Conservation (phyloP, 2,113 vertebrate species). For the Coptodon bakossiorum region DNA sequence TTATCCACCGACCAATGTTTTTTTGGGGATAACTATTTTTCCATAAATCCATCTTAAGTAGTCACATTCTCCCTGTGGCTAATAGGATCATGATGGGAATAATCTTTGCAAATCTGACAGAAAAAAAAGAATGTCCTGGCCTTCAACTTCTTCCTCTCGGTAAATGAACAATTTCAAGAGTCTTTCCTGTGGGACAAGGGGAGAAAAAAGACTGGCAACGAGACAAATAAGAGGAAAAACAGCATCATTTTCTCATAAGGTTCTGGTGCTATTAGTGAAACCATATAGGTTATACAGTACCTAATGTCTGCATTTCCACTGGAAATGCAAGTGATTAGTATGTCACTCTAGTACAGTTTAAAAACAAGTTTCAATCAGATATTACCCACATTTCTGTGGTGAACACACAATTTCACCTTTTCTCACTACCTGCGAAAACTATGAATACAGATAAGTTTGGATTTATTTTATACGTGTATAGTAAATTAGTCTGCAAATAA, state of each 20-base stretch:
- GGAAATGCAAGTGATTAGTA: background rate
- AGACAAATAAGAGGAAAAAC: constrained; percentile 57
- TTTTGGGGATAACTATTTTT: constrained; percentile 67
- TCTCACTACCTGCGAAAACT: background rate
- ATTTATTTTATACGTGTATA: background rate
- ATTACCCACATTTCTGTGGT: background rate
- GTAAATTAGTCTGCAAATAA: background rate
- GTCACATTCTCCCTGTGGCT: constrained; percentile 74
- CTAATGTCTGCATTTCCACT: background rate
- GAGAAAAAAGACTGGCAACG: constrained; percentile 42
- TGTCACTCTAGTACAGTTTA: background rate
- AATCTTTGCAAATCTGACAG: constrained; percentile 77
- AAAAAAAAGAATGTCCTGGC: constrained; percentile 69
- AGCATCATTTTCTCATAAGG: constrained; percentile 53
- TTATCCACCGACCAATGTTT: constrained; percentile 53
- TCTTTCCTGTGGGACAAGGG: constrained; percentile 73
- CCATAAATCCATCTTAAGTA: constrained; percentile 77
- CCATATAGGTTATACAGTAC: background rate
- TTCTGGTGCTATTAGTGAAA: background rate
- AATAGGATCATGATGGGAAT: constrained; percentile 78
- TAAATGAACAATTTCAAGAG: constrained; percentile 75
- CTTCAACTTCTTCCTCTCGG: constrained; percentile 77
- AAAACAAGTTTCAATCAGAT: background rate
- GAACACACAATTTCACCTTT: background rate
- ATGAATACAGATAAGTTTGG: background rate